A percentile compares a stretch with the other conserved stretches of the same genome.
Evolutionary conservation across 2,113 vertebrate species (phyloP).

Genomic region (Motacilla tschutschensis): DNA sequence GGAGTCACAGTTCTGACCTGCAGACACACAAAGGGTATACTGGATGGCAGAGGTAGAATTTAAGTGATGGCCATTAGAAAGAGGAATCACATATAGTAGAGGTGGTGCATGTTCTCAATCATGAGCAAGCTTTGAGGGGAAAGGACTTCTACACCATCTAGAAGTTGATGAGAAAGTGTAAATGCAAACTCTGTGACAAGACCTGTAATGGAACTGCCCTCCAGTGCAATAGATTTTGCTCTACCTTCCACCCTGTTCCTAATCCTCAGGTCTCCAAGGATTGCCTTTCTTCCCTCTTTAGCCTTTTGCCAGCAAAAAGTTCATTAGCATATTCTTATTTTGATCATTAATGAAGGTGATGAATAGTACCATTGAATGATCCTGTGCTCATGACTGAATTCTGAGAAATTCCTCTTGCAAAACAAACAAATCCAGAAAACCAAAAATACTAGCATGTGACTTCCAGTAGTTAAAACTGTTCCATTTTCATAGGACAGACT

Average conservation of each 20-base stretch:
- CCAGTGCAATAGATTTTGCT: background rate
- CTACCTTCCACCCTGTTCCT: background rate
- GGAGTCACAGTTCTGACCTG: background rate
- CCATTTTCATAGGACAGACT: background rate
- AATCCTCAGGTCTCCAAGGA: background rate
- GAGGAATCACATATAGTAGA: background rate
- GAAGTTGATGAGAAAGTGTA: background rate
- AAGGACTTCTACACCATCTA: background rate
- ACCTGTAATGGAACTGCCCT: background rate
- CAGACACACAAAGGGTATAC: background rate
- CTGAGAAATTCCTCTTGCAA: background rate
- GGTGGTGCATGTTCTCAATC: background rate
- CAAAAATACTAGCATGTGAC: background rate
- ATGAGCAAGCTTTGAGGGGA: background rate
- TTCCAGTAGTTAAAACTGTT: background rate
- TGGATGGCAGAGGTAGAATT: background rate
- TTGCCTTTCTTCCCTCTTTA: background rate
- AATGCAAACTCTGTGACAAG: background rate
- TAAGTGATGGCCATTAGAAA: background rate
- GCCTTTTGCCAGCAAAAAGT: background rate
- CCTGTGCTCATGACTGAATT: background rate
- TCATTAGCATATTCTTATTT: background rate
- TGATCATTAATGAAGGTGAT: background rate
- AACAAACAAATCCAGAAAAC: background rate
- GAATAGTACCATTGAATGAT: background rate